These are phyloP conservation scores for Nanorana parkeri DNA, from an alignment of 2,113 vertebrate species.

Conservation along the genomic window DNA sequence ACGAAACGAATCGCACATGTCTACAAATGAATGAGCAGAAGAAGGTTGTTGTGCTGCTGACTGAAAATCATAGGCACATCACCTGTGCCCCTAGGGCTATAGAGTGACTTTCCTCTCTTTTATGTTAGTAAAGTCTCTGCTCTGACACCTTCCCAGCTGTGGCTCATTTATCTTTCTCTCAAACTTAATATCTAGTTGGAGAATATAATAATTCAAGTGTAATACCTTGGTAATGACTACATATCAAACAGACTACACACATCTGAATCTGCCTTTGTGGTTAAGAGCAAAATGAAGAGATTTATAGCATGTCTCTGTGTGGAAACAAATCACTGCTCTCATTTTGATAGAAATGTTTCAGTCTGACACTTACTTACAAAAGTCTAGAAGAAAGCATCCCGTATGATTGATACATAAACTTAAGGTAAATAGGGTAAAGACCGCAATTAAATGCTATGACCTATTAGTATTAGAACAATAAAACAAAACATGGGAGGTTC, in stretches of 20 bases:
- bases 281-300: conserved; percentile 26
- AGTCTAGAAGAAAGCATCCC: conserved; percentile 15
- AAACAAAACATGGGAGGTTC: background rate
- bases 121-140: background rate
- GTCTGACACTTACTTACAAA: conserved; percentile 28
- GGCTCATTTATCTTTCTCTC: background rate
- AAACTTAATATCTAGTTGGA: conserved; percentile 2
- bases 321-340: conserved; percentile 32
- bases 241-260: conserved; percentile 12
- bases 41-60: no score
- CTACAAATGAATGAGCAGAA: no score
- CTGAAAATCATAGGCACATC: no score
- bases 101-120: background rate
- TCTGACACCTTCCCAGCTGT: background rate
- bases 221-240: conserved; percentile 30
- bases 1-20: no score
- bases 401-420: conserved; percentile 32
- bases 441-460: conserved; percentile 20
- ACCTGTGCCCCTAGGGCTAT: no score
- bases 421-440: conserved; percentile 19
- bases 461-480: conserved; percentile 23
- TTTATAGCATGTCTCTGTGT: conserved; percentile 16
- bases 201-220: conserved; percentile 31
- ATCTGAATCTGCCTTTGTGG: conserved; percentile 19
- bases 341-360: conserved; percentile 21